Evolutionary conservation across 2,888 invertebrate species (phyloP).

Genomic region (Ptilodon capucinus): DNA sequence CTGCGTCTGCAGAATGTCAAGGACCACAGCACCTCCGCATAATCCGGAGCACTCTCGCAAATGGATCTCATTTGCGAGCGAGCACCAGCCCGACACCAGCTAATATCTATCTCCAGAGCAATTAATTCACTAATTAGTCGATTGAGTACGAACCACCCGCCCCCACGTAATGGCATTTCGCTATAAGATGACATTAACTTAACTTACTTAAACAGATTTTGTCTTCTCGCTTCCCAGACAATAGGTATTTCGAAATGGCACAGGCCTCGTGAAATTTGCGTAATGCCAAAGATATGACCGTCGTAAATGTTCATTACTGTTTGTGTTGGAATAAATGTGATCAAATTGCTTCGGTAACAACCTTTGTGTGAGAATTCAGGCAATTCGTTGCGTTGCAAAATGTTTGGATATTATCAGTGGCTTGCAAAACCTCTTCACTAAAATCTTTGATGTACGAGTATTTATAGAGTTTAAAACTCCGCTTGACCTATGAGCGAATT

Average conservation of each 20-base stretch:
- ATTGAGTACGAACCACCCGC: slow-evolving; percentile 29
- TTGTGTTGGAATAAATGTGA: neutral
- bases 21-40: slow-evolving; percentile 11
- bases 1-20: neutral
- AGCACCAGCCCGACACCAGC: slow-evolving; percentile 9
- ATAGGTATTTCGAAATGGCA: neutral
- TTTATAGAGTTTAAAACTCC: too few relatives aligned
- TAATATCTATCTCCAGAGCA: slow-evolving; percentile 38
- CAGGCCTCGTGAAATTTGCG: slow-evolving; percentile 4
- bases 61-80: slow-evolving; percentile 38
- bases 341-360: neutral
- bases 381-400: neutral
- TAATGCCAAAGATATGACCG: slow-evolving; percentile 2
- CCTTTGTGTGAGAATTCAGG: neutral
- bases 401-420: neutral
- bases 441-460: too few relatives aligned
- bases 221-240: slow-evolving; percentile 1
- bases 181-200: slow-evolving; percentile 24
- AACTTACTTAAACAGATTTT: slow-evolving; percentile 21
- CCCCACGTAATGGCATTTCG: slow-evolving; percentile 30
- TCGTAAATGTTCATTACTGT: slow-evolving; percentile 2
- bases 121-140: slow-evolving; percentile 42
- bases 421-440: too few relatives aligned
- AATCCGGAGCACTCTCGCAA: slow-evolving; percentile 33
- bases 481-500: too few relatives aligned